These are phyloP conservation scores for Hypanus sabinus DNA, from an alignment of 2,113 vertebrate genomes.

Conservation along the genomic window DNA sequence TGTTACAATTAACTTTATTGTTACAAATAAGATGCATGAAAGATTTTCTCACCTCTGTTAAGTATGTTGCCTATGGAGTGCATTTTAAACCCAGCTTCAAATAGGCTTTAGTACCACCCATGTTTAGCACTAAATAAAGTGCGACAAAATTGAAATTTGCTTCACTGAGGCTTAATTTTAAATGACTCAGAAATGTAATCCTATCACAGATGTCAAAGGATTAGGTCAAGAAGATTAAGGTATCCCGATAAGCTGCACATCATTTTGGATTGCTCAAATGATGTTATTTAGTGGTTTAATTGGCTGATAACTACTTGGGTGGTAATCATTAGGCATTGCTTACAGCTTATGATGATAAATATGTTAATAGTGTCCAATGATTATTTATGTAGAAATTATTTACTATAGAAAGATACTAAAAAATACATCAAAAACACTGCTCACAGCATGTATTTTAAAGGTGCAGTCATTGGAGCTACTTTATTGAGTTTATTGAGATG, in stretches of 20 bases:
- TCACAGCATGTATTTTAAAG: background rate
- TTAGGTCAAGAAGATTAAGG: background rate
- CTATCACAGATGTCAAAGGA: background rate
- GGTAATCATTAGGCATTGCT: background rate
- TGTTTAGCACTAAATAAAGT: background rate
- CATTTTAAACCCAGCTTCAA: slow-evolving; percentile 1
- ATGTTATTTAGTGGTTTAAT: slow-evolving; percentile 1
- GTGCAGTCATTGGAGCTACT: background rate
- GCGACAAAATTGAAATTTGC: background rate
- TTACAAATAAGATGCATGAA: too few species aligned
- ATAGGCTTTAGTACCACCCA: background rate
- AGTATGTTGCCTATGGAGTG: background rate
- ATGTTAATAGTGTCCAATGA: background rate
- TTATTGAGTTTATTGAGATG: background rate
- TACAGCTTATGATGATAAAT: too few species aligned
- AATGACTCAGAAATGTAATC: background rate
- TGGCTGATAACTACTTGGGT: background rate
- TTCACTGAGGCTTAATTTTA: background rate
- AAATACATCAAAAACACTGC: background rate
- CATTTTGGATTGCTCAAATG: background rate
- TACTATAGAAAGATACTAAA: background rate
- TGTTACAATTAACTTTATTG: background rate
- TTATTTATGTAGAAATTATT: background rate
- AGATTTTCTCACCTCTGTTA: background rate
- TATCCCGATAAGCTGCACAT: background rate